Base-by-base conservation (phyloP, 2,888 invertebrate species). In the Drosophila melanosoma region DNA sequence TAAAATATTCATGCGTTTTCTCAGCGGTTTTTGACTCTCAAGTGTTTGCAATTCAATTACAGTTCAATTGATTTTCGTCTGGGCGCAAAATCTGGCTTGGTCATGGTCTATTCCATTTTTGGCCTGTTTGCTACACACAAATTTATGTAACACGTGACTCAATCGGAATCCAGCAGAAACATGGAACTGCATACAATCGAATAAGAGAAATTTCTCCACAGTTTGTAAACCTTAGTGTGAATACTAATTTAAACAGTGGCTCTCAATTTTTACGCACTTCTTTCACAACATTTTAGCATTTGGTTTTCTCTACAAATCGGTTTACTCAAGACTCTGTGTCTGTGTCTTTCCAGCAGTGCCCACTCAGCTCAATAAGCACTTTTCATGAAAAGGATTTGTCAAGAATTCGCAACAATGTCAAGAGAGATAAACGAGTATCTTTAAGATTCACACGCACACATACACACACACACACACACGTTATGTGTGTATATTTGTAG, bases 1-100 rank as follows among this genome's bases (percentile, higher is more conserved):
- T 87, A 85, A 87, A 87, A 87, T 87, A 87, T 87, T 83, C 87
- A 87, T 83, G 79, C 85, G 83, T 85, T 83, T 85, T 69, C 86
- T 83, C 38, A 49, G 84, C 80, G 87, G 84, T 81, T 85, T 83
- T 76, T 80, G 78, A 65, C 80, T 84, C 81, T 79, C 74, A 87
- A 83, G 83, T 85, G 85, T 81, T 81, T 82, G 81, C 85, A 85
- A 84, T 87, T 87, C 85, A 85, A 84, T 87, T 87, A 87, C 87
- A 83, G 82, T 84, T 87, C 86, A 79, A 87, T 87, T 87, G 85
- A 85, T 84, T 87, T 87, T 85, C 79, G 76, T 77, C 76, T 82
- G 79, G 74, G 67, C 75, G 74, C 74, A 62, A 76, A 85, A 74
- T 68, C 74, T 67, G 57, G 64, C 57, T 23, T 23, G 33, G 52